Base-by-base conservation (phyloP, 2,113 vertebrate genomes). In the Dascyllus trimaculatus region DNA sequence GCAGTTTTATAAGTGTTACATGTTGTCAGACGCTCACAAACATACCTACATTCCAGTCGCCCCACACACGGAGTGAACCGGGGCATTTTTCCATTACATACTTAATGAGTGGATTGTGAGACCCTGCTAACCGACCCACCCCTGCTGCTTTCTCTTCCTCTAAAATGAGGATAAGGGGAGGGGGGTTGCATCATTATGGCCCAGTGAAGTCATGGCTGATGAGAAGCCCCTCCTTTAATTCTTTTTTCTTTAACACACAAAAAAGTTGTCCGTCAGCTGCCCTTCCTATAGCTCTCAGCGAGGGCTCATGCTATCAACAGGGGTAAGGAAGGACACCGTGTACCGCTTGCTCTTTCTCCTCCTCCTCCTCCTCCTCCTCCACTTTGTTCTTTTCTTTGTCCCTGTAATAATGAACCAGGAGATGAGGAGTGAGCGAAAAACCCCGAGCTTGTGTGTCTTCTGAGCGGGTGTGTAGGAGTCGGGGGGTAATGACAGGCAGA, bases 21-120 rank as follows among this genome's bases (percentile, higher is more conserved):
- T 91, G 81, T 92, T 64, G 79, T 85, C 85, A 76, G 84, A 64
- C 83, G 61, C 62, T 51, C 77, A 59, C 83, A 88, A 88, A 90
- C 91, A 80, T 80, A 62, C 64, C 59, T 71, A 17, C 84, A 86
- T 93, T 93, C 88, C 84, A 91, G 71, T 69, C 80, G 26, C 88
- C 86, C 87, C 86, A 89, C 88, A 91, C 87, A 71, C 85, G 77
- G 88, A 85, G 91, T 76, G 73, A 85, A 93, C 85, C 32, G 68
- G 88, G 86, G 84, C 87, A 90, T 93, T 95, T 92, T 94, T 95
- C 93, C 93, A 95, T 95, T 89, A 94, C 93, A 92, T 86, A 93
- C 87, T 92, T 93, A 94, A 95, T 94, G 91, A 91, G 86, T 86
- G 84, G 77, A 90, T 91, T 88, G 78, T 53, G 46, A 85, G 63